A percentile compares a stretch with the other conserved stretches of the same genome.
Evolutionary conservation across 2,888 invertebrate genomes (phyloP).

Genomic region (Hirtodrosophila confusa): DNA sequence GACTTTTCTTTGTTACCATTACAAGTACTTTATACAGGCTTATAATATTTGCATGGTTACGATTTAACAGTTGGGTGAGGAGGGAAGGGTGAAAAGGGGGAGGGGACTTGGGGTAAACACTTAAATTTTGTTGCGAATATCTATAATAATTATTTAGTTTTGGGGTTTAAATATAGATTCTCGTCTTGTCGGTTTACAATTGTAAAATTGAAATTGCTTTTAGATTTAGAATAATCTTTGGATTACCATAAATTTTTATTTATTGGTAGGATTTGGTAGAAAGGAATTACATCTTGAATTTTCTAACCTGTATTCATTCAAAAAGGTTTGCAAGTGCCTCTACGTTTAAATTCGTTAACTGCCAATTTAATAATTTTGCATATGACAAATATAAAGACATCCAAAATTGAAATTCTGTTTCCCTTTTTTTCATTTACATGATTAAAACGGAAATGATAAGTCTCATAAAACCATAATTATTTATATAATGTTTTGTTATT

Average conservation of each 20-base stretch:
- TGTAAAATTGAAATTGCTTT: constrained; percentile 80
- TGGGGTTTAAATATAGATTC: constrained; percentile 24
- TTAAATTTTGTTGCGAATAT: constrained; percentile 53
- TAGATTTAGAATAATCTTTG: constrained; percentile 76
- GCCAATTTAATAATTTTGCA: constrained; percentile 50
- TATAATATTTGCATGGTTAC: constrained; percentile 38
- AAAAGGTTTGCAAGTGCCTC: constrained; percentile 47
- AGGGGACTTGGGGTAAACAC: constrained; percentile 41
- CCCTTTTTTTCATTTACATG: constrained; percentile 30
- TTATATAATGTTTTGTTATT: constrained; percentile 12
- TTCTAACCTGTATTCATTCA: constrained; percentile 31
- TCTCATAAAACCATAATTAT: constrained; percentile 26
- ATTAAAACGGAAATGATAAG: constrained; percentile 40
- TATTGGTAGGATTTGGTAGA: constrained; percentile 3
- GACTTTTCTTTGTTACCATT: constrained; percentile 74
- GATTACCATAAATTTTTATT: constrained; percentile 1
- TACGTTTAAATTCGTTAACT: constrained; percentile 80
- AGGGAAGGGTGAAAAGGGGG: no score
- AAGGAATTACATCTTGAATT: constrained; percentile 4
- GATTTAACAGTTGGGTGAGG: constrained; percentile 28
- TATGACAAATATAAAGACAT: constrained; percentile 45
- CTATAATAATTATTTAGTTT: constrained; percentile 46
- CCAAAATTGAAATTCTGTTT: constrained; percentile 50
- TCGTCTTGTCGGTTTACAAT: constrained; percentile 42
- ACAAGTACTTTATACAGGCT: constrained; percentile 30